These are phyloP conservation scores for Esox masquinongy DNA, from an alignment of 2,797 vertebrate genomes.

Conservation along the genomic window DNA sequence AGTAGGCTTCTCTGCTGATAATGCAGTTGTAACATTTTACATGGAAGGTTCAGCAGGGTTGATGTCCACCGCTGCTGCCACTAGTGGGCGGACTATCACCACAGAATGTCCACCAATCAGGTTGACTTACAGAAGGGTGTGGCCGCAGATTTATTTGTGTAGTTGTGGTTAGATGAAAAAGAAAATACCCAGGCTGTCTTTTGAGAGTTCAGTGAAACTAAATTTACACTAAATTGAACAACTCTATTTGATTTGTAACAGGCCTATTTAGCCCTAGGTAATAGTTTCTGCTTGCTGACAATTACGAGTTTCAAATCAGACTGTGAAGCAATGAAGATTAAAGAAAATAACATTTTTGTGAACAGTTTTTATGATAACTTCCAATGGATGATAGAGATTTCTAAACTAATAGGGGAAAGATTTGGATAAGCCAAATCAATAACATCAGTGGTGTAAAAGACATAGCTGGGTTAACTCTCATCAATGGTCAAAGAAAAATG, in stretches of 20 bases:
- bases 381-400: no score
- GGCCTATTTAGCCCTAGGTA: background rate
- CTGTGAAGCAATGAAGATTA: no score
- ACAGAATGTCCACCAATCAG: background rate
- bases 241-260: background rate
- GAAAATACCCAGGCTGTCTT: background rate
- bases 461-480: no score
- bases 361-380: no score
- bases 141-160: background rate
- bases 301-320: no score
- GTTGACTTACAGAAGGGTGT: background rate
- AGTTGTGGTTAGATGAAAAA: background rate
- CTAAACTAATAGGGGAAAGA: no score
- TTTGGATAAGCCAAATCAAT: no score
- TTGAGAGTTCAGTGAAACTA: background rate
- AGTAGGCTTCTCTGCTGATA: background rate
- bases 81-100: slow-evolving; percentile 10
- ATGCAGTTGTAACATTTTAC: background rate
- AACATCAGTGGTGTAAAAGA: no score
- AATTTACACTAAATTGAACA: background rate
- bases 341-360: no score
- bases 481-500: no score
- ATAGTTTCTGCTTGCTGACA: background rate
- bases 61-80: background rate
- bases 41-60: background rate